These are phyloP conservation scores for Sminthurides bifidus DNA, from an alignment of 1,140 invertebrate genomes.

Conservation along the genomic window DNA sequence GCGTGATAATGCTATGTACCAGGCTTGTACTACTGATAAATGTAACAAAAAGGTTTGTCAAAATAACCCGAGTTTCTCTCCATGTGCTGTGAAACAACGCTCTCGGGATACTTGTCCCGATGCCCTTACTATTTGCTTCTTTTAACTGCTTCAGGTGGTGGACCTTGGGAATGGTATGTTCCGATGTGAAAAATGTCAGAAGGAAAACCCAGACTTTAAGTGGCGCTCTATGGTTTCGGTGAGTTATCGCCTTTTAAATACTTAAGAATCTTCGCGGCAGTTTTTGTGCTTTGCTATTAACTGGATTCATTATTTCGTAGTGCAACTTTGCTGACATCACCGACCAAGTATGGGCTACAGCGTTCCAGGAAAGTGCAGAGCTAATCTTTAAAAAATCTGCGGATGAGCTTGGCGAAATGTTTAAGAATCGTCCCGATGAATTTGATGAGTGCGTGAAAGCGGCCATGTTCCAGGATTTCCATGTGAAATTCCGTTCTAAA, in stretches of 20 bases:
- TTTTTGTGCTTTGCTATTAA: conserved; percentile 70
- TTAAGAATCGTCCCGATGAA: neutral
- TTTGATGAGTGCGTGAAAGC: neutral
- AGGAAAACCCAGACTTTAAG: conserved; percentile 70
- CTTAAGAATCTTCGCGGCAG: conserved; percentile 7
- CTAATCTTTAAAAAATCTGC: conserved; percentile 58
- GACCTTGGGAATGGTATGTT: conserved; percentile 77
- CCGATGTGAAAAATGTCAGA: conserved; percentile 87
- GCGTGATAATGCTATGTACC: conserved; percentile 72
- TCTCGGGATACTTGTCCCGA: conserved; percentile 3
- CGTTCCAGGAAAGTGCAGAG: conserved; percentile 82
- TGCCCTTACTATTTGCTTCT: conserved; percentile 5
- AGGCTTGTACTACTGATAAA: conserved; percentile 68
- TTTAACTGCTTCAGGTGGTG: conserved; percentile 43
- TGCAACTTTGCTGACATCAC: conserved; percentile 61
- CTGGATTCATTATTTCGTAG: neutral
- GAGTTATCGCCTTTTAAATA: conserved; percentile 37
- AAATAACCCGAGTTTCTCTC: conserved; percentile 5
- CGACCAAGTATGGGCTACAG: conserved; percentile 70
- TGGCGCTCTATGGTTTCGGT: conserved; percentile 71
- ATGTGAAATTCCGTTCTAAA: conserved; percentile 47
- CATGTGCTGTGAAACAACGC: neutral
- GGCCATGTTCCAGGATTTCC: neutral
- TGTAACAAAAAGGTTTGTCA: conserved; percentile 78
- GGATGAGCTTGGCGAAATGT: conserved; percentile 59